These are phyloP conservation scores for Drosophila tripunctata DNA, from an alignment of 2,888 invertebrate genomes.

Conservation along the genomic window DNA sequence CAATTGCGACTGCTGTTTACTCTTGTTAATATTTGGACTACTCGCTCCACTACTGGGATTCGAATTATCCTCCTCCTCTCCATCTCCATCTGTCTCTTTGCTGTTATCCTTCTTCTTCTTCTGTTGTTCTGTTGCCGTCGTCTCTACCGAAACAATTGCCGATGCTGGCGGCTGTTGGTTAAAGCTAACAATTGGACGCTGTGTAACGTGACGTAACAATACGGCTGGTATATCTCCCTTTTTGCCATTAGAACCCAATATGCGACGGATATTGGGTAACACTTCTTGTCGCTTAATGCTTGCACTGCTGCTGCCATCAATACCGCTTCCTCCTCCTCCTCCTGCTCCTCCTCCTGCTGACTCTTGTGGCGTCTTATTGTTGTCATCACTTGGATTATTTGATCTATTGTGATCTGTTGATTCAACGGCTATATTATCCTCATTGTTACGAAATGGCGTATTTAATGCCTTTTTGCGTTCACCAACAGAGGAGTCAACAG, in stretches of 20 bases:
- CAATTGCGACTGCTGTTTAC: slow-evolving; percentile 59
- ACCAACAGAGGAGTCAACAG: slow-evolving; percentile 3
- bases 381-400: slow-evolving; percentile 30
- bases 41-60: slow-evolving; percentile 48
- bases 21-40: slow-evolving; percentile 80
- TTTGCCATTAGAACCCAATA: slow-evolving; percentile 93
- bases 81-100: slow-evolving; percentile 11
- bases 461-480: slow-evolving; percentile 89
- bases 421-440: slow-evolving; percentile 35
- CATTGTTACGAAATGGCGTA: slow-evolving; percentile 87
- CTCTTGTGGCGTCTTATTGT: slow-evolving; percentile 33
- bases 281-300: slow-evolving; percentile 85
- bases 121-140: slow-evolving; percentile 49
- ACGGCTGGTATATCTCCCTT: slow-evolving; percentile 93
- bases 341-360: too few relatives aligned
- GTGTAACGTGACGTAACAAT: slow-evolving; percentile 88
- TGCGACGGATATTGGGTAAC: slow-evolving; percentile 93
- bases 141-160: slow-evolving; percentile 73
- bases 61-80: too few relatives aligned
- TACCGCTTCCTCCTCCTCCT: too few relatives aligned
- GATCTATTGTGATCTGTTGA: slow-evolving; percentile 20
- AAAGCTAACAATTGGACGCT: slow-evolving; percentile 82
- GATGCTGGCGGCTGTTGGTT: slow-evolving; percentile 79
- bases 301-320: too few relatives aligned
- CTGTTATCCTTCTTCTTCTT: slow-evolving; percentile 16